These are phyloP conservation scores for Stichopus chloronotus DNA, from an alignment of 35 echinoderm and acorn worm genomes.

Conservation along the genomic window DNA sequence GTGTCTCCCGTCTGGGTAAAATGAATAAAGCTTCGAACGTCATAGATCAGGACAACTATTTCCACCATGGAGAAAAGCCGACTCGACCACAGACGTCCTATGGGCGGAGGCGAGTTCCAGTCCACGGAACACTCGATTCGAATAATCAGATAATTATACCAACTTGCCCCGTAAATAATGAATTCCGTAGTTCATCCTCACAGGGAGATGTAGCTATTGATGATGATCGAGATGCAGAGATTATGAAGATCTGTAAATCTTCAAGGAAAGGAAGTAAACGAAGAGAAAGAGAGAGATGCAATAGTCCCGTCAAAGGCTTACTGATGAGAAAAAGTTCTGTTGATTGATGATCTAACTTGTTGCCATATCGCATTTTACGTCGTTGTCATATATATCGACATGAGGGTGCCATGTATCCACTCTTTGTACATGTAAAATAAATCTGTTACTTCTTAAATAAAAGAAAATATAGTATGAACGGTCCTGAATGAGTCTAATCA, in stretches of 20 bases:
- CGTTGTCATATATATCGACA: no score
- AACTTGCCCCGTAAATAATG: slow-evolving; percentile 42
- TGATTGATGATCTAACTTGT: not conserved
- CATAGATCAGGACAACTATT: not conserved
- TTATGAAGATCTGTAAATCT: slow-evolving; percentile 36
- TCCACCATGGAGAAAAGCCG: not conserved
- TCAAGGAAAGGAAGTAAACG: slow-evolving; percentile 38
- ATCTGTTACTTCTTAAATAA: no score
- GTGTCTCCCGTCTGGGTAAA: not conserved
- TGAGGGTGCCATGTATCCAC: no score
- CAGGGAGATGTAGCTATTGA: not conserved
- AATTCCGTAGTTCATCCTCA: slow-evolving; percentile 37
- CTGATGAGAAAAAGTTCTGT: slow-evolving; percentile 42
- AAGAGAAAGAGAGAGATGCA: slow-evolving; percentile 30
- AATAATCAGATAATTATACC: slow-evolving; percentile 25
- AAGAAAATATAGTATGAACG: no score
- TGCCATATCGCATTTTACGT: no score
- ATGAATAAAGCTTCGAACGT: not conserved
- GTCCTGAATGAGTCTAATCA: no score
- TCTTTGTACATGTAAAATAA: no score
- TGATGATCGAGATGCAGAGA: slow-evolving; percentile 15
- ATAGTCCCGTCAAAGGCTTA: slow-evolving; percentile 35
- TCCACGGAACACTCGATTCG: not conserved
- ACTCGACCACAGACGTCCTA: slow-evolving; percentile 44
- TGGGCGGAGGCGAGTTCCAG: not conserved